Base-by-base conservation (phyloP, 2,113 vertebrate species). In the Sorex fumeus region DNA sequence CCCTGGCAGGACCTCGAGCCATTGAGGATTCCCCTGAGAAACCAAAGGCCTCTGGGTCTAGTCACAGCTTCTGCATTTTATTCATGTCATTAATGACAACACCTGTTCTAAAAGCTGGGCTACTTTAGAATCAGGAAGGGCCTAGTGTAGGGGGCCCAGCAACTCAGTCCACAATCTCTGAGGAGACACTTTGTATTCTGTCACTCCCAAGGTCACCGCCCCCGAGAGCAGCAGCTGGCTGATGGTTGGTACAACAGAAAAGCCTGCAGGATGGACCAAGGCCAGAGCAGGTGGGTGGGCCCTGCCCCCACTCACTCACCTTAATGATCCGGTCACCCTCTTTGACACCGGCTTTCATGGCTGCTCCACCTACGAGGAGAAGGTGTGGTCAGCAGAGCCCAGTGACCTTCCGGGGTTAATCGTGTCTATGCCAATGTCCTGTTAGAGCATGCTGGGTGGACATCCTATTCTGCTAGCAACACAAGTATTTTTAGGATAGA, bases 251-350 rank as follows among this genome's bases (percentile, higher is more conserved):
- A 60, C 1, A 19, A 74, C 60, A 91, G 1, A 6, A 4, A 78
- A 67, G 27, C 7, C 4, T 4, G 13, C 28, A 19, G 80, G 47
- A 78, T 3, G 19, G 28, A 67, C 30, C 32, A 57, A 53, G 57
- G 66, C n/a, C 64, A 62, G 8, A 69, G 57, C 18, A 23, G 18
- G 18, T 60, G 6, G 18, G 57, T 21, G 57, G 57, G 23, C 57
- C 57, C 18, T 60, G 57, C 18, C 57, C 21, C 21, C 57, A 64
- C 15, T 6, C 1, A 81, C 97, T 97, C 80, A 99, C 99, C 98
- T 99, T 99, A 95, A 99, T 98, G 92, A 99, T 99, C 0, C 99
- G 95, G 95, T 99, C 99, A 0, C 99, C 99, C 84, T 99, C 99
- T n/a, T 99, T 99, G 91, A 99, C 98, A 1, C 99, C 99, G 0